Percentiles rank a stretch among this genome's conserved stretches.
Evolutionary conservation across 1,140 invertebrate genomes (phyloP).

Genomic region (Drosophila jambulina): DNA sequence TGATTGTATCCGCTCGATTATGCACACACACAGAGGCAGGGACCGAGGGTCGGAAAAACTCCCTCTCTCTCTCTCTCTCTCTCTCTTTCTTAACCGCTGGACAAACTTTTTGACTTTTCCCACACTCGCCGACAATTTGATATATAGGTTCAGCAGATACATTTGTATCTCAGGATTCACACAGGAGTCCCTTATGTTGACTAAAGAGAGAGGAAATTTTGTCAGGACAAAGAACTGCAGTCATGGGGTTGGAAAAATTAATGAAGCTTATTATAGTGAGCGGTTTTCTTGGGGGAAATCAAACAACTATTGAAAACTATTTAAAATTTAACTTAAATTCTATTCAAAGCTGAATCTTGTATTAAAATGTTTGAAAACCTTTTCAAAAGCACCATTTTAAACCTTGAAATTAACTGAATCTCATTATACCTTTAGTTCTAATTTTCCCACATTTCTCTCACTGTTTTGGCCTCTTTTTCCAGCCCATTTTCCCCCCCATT

Average conservation of each 20-base stretch:
- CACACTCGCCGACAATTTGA: slow-evolving; percentile 29
- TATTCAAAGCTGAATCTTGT: not conserved
- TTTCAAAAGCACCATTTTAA: too few species aligned
- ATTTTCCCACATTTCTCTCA: slow-evolving; percentile 7
- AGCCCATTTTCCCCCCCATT: slow-evolving; percentile 17
- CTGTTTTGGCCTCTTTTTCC: slow-evolving; percentile 1
- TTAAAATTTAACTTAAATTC: too few species aligned
- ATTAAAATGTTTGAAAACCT: not conserved
- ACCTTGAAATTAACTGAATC: not conserved
- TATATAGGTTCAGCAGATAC: slow-evolving; percentile 27
- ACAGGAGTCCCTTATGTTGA: slow-evolving; percentile 7
- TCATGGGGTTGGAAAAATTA: not conserved
- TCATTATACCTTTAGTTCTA: not conserved
- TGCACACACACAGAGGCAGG: slow-evolving; percentile 59
- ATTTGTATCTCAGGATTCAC: slow-evolving; percentile 18
- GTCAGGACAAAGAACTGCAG: not conserved
- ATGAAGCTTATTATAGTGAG: not conserved
- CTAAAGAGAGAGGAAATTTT: slow-evolving; percentile 12
- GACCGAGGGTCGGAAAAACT: slow-evolving; percentile 8
- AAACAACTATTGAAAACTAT: not conserved
- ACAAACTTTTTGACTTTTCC: slow-evolving; percentile 68
- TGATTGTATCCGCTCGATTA: slow-evolving; percentile 85
- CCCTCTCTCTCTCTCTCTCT: not conserved
- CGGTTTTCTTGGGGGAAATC: not conserved
- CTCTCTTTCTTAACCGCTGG: slow-evolving; percentile 20